Percentiles rank a stretch among this genome's conserved stretches.
Conservation (phyloP, 2,113 vertebrate genomes). For the Cathartes aura region DNA sequence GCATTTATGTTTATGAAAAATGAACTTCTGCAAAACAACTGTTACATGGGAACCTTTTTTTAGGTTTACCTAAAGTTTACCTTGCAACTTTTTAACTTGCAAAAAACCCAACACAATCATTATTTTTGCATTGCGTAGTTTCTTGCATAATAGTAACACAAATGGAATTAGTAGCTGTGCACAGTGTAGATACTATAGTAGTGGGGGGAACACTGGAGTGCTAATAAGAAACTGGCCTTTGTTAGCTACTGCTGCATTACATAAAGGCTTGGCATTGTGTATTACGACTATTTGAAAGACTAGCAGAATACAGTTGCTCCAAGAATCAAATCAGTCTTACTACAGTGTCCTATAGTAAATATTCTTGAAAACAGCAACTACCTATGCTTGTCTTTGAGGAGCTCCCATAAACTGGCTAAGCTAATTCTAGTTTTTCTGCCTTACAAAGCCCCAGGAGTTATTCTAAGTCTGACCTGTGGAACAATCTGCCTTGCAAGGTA, state of each 20-base stretch:
- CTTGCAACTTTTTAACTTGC: not conserved
- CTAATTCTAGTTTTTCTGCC: not conserved
- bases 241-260: not conserved
- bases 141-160: not conserved
- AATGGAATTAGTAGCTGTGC: not conserved
- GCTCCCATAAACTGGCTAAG: not conserved
- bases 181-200: not conserved
- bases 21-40: not conserved
- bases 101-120: not conserved
- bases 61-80: not conserved
- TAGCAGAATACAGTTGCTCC: not conserved
- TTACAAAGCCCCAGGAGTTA: not conserved
- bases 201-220: not conserved
- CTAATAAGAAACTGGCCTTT: not conserved
- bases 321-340: not conserved
- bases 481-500: not conserved
- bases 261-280: not conserved
- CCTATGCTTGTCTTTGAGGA: not conserved
- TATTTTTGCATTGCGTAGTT: fast-evolving
- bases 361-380: not conserved
- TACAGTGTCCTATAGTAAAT: not conserved
- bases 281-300: not conserved
- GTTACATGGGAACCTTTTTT: not conserved
- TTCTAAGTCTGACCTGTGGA: not conserved
- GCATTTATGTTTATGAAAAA: not conserved